Percentiles rank a stretch among this genome's conserved stretches.
Evolutionary conservation across 2,888 invertebrate genomes (phyloP).

Genomic region (Lobophora halterata): DNA sequence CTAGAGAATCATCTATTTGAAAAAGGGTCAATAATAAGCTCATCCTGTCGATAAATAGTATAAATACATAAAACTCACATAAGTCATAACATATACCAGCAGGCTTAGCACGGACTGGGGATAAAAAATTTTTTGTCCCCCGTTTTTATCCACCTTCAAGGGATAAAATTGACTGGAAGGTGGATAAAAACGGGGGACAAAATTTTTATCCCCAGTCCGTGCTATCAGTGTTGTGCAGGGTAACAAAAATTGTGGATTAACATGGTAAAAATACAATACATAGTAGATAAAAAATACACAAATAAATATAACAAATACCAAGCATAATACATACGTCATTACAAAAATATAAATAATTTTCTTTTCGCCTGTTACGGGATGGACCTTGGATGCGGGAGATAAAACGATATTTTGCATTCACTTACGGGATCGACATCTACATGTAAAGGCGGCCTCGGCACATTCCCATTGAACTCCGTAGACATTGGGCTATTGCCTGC

Average conservation of each 20-base stretch:
- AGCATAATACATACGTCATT: conserved; percentile 8
- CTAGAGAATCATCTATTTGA: not conserved
- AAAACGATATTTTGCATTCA: no score
- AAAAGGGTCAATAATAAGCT: conserved; percentile 6
- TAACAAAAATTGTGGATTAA: conserved; percentile 19
- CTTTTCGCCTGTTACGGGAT: conserved; percentile 20
- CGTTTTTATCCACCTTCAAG: no score
- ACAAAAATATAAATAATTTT: conserved; percentile 14
- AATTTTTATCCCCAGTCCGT: no score
- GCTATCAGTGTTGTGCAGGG: no score
- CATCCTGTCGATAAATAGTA: no score
- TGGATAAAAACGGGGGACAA: no score
- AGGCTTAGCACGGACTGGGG: no score
- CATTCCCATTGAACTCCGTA: conserved; percentile 65
- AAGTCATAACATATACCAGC: no score
- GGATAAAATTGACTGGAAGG: no score
- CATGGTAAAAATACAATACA: conserved; percentile 16
- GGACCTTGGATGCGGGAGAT: conserved; percentile 33
- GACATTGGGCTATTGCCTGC: conserved; percentile 62
- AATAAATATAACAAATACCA: conserved; percentile 15
- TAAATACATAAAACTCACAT: conserved; percentile 11
- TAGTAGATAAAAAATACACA: conserved; percentile 7
- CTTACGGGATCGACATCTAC: conserved; percentile 87
- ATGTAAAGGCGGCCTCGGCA: conserved; percentile 72
- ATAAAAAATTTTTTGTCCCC: no score